Evolutionary conservation across 2,113 vertebrate genomes (phyloP), one percentile per base, ranked within the genome.

Genomic region (Galbula dea): DNA sequence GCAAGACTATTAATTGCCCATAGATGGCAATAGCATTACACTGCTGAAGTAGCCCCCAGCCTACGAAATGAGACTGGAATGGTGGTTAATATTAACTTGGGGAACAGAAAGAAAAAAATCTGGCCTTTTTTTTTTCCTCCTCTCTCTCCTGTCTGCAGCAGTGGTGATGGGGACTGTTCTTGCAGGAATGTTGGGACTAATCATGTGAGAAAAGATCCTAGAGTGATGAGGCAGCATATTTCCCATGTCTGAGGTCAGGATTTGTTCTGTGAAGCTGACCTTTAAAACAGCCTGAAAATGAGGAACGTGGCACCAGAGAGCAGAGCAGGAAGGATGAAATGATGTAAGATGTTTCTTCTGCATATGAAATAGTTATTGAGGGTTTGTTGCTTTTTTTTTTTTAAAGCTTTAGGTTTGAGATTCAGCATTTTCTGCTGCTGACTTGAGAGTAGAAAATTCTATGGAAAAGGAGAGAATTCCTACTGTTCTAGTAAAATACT

Each of bases 281-380:
- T 95, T 96, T 95, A 93, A 88, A 89, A 91, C 68, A 78, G 87
- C n/a, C 68, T 85, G 89, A 93, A 94, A 95, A 96, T 95, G 94
- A 95, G 95, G 89, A 95, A 95, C 73, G 49, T 89, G 93, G 75
- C 89, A 96, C 82, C 48, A 86, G 93, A 83, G 79, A 94, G 87
- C 85, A 88, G 75, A 94, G 79, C 83, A 94, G 94, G 95, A 96
- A 95, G 75, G 82, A 67, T 93, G 91, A 94, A 94, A 83, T 95
- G 88, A 94, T 96, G 82, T 74, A 91, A 96, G 82, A 94, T 18
- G 39, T 83, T 95, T 95, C 86, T 95, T 90, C 83, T 90, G 90
- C 86, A 76, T 73, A 29, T 84, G 86, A 93, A 93, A 72, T 75
- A 52, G n/a, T n/a, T n/a, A n/a, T n/a, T n/a, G n/a, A n/a, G n/a